These are phyloP conservation scores for Chitala chitala DNA, from an alignment of 2,113 vertebrate genomes.

Conservation along the genomic window DNA sequence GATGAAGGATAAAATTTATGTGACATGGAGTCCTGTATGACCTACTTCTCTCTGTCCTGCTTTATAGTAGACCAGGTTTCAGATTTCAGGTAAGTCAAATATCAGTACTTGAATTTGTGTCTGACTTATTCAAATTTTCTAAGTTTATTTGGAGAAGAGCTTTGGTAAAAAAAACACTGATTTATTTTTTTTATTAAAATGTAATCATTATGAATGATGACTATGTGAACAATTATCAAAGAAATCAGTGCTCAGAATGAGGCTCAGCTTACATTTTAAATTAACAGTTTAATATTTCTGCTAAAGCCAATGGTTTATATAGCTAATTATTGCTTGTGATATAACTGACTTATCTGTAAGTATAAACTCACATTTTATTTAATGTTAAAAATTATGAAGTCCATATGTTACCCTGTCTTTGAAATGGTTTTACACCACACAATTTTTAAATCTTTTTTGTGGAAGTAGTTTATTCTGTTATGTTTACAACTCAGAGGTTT, in stretches of 20 bases:
- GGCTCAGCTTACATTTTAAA: no score
- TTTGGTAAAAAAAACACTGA: no score
- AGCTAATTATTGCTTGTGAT: no score
- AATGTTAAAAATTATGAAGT: no score
- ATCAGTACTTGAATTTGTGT: neutral
- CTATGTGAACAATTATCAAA: no score
- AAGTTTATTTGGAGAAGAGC: neutral
- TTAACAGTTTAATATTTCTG: no score
- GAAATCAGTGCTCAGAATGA: no score
- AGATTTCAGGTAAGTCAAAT: neutral
- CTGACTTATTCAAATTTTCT: neutral
- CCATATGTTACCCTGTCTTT: neutral
- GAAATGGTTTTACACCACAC: neutral
- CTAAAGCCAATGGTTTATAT: no score
- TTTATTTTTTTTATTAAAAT: no score
- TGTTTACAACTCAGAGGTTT: neutral
- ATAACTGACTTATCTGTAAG: no score
- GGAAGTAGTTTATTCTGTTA: neutral
- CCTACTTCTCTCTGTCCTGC: neutral
- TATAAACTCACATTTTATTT: no score
- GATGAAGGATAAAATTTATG: neutral
- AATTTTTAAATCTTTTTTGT: neutral
- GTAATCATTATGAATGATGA: no score
- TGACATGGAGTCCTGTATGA: conserved; percentile 9
- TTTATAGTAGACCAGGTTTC: neutral